Percentiles rank a stretch among this genome's conserved stretches.
These are phyloP conservation scores for Napeogenes inachia DNA, from an alignment of 2,888 invertebrate genomes.

Conservation along the genomic window DNA sequence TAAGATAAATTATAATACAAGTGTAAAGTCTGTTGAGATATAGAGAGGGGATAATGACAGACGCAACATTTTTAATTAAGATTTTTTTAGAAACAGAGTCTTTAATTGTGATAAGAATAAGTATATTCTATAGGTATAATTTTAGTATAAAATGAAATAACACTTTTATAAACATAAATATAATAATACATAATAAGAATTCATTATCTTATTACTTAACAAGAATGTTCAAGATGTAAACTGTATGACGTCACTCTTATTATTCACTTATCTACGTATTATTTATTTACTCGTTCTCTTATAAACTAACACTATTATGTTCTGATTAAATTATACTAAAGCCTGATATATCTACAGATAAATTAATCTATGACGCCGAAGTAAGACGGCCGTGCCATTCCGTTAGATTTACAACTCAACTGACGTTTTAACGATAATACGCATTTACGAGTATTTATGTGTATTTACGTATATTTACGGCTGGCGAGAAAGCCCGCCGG, in stretches of 20 bases:
- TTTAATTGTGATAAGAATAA: no score
- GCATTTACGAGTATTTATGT: slow-evolving; percentile 74
- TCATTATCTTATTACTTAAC: no score
- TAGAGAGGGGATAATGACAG: not conserved
- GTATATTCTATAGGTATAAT: no score
- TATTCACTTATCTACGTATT: no score
- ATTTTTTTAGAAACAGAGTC: no score
- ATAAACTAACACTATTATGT: not conserved
- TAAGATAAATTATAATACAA: slow-evolving; percentile 3
- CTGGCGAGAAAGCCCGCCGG: slow-evolving; percentile 67
- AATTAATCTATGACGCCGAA: slow-evolving; percentile 30
- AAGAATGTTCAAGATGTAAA: no score
- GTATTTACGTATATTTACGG: slow-evolving; percentile 71
- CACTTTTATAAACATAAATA: no score
- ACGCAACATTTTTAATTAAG: not conserved
- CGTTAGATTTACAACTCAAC: slow-evolving; percentile 64
- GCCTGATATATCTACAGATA: slow-evolving; percentile 27
- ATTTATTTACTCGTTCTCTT: not conserved
- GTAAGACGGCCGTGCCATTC: slow-evolving; percentile 57
- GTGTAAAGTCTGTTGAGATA: not conserved
- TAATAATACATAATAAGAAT: no score
- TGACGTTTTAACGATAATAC: slow-evolving; percentile 77
- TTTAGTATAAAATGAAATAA: no score
- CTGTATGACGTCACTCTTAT: no score
- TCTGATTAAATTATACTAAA: slow-evolving; percentile 5